phyloP scores from a whole-genome alignment of 2,113 vertebrate genomes.

The Channa maculata region DNA sequence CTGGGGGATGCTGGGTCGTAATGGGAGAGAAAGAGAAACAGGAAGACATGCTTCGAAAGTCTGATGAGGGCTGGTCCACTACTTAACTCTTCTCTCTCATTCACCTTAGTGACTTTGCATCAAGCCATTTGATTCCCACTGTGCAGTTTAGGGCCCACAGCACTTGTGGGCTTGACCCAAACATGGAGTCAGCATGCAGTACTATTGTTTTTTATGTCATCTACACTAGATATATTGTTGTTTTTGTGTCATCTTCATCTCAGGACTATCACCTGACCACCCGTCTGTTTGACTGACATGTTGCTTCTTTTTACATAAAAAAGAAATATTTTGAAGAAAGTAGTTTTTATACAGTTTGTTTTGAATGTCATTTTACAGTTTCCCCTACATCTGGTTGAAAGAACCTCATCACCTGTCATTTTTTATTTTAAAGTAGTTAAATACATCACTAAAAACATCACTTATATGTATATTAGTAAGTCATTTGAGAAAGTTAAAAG shows the following conservation, averaged over 20 bases:
- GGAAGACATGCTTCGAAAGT: slow-evolving; percentile 10
- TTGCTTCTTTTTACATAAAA: slow-evolving; percentile 41
- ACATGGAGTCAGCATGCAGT: slow-evolving; percentile 39
- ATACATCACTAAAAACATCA: slow-evolving; percentile 36
- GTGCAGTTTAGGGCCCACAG: slow-evolving; percentile 43
- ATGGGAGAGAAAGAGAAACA: slow-evolving; percentile 11
- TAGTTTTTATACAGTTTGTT: slow-evolving; percentile 56
- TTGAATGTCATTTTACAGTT: slow-evolving; percentile 59
- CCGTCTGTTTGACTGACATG: slow-evolving; percentile 7
- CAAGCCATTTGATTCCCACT: slow-evolving; percentile 33
- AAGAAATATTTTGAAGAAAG: slow-evolving; percentile 23
- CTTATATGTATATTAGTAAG: slow-evolving; percentile 35
- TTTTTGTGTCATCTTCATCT: slow-evolving; percentile 57
- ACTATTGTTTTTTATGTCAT: slow-evolving; percentile 45
- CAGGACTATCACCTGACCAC: slow-evolving; percentile 61
- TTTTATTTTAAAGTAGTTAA: slow-evolving; percentile 38
- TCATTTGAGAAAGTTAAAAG: slow-evolving; percentile 25
- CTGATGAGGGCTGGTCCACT: slow-evolving; percentile 22
- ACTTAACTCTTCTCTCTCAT: slow-evolving; percentile 10
- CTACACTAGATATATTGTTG: slow-evolving; percentile 22
- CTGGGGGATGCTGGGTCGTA: slow-evolving; percentile 62
- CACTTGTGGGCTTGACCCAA: slow-evolving; percentile 58
- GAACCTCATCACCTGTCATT: background rate
- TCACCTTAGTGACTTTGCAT: slow-evolving; percentile 54
- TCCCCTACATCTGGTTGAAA: slow-evolving; percentile 37